Percentiles rank a stretch among this genome's conserved stretches.
Conservation (phyloP, 2,797 vertebrate species). For the Myripristis jacobus region DNA sequence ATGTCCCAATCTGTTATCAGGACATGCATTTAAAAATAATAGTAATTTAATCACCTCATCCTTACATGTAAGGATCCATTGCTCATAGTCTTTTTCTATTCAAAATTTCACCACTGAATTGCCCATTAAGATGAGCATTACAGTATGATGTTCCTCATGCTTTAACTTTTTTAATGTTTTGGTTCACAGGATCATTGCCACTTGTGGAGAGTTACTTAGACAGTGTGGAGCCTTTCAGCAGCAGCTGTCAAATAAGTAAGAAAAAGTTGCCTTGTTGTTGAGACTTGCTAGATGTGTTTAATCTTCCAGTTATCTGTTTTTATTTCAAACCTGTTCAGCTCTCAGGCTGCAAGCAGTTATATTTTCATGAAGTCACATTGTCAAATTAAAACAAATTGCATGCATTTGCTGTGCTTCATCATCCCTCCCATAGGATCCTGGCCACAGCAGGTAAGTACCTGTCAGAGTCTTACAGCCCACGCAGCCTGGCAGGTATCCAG, state of each 20-base stretch:
- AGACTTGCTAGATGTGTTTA: no score
- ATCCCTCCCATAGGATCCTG: constrained; percentile 85
- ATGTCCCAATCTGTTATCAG: no score
- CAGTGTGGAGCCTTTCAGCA: constrained; percentile 97
- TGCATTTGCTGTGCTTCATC: not conserved
- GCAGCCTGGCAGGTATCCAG: constrained; percentile 92
- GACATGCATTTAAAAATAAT: no score
- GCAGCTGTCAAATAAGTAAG: constrained; percentile 95
- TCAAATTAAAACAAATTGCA: not conserved
- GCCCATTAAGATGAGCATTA: not conserved
- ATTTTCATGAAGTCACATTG: not conserved
- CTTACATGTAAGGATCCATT: no score
- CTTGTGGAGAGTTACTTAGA: constrained; percentile 94
- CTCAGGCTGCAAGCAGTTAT: no score
- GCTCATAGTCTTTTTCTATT: no score
- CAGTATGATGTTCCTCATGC: not conserved
- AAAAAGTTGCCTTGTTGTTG: not conserved
- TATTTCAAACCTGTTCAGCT: not conserved
- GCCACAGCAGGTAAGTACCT: constrained; percentile 92
- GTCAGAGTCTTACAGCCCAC: constrained; percentile 93
- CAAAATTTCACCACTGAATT: not conserved
- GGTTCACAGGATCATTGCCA: constrained; percentile 89
- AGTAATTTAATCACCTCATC: no score
- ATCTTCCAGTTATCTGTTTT: not conserved
- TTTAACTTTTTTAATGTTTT: not conserved